Base-by-base conservation (phyloP, 2,888 invertebrate species). In the Cheilosia vulpina region DNA sequence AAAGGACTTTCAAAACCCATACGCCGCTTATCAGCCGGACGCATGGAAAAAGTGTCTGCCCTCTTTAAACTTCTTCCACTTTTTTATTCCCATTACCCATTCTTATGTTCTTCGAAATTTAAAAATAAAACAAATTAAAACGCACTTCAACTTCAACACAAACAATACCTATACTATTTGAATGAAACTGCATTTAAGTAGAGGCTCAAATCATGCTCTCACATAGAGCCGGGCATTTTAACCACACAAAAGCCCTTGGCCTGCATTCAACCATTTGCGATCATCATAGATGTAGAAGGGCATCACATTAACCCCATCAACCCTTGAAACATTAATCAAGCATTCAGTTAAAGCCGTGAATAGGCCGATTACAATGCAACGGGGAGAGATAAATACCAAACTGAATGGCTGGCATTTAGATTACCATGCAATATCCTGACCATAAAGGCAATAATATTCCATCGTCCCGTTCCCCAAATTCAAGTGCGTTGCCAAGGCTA, bases 251-350 rank as follows among this genome's bases (percentile, higher is more conserved):
- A 65, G 50, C 58, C 57, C 58, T 76, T 58, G 76, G 71, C 76
- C 38, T 71, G 76, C 65, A 81, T 76, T 69, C 76, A 38, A 76
- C n/a, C 21, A 17, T 17, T 47, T 71, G 53, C 69, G 41, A 24
- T 34, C 66, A 80, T 50, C 58, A n/a, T n/a, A 58, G 57, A 62
- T 47, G 41, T 19, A 65, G 34, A 66, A 68, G 57, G 6, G 31
- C 75, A 80, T 68, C 55, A 55, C 38, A 79, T 72, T 63, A 71
- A 72, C 60, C 69, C 60, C 41, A 55, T 71, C 72, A 60, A 60
- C 71, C 65, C 72, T 41, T n/a, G 41, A 27, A 38, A 68, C 77
- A 83, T 83, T 83, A 77, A 83, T 83, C 82, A 83, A 62, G 71
- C 60, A 65, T 83, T 73, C 83, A 83, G 73, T 73, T 78, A 63